phyloP scores from a whole-genome alignment of 2,113 vertebrate species.

The Channa argus region DNA sequence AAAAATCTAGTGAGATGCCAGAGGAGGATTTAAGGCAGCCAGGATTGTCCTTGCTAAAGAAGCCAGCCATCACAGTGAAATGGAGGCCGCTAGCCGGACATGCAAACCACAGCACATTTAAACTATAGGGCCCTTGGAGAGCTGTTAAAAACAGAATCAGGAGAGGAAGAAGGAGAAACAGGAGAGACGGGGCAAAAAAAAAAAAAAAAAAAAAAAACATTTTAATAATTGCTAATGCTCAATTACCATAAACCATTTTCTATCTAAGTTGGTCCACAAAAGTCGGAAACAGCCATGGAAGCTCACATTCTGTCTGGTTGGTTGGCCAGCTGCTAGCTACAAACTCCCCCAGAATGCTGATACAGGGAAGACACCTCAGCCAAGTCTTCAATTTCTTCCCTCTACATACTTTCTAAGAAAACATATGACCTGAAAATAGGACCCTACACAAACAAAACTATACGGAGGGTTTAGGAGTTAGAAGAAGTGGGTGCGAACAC shows the following conservation, averaged over 20 bases:
- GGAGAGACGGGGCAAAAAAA: constrained; percentile 19
- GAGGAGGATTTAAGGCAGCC: constrained; percentile 67
- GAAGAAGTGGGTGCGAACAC: too few relatives aligned
- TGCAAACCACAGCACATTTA: constrained; percentile 77
- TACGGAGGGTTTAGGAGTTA: constrained; percentile 6
- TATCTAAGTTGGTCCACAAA: constrained; percentile 56
- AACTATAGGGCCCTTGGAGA: constrained; percentile 73
- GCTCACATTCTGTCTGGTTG: constrained; percentile 34
- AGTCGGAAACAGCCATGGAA: constrained; percentile 61
- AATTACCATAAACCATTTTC: constrained; percentile 75
- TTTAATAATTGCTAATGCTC: constrained; percentile 69
- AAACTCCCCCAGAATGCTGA: constrained; percentile 39
- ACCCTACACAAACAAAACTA: constrained; percentile 41
- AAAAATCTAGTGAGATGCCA: constrained; percentile 59
- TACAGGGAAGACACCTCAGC: constrained; percentile 37
- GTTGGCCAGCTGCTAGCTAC: constrained; percentile 14
- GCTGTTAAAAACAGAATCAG: constrained; percentile 68
- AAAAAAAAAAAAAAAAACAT: constrained; percentile 48
- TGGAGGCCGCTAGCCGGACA: constrained; percentile 56
- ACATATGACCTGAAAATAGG: constrained; percentile 51
- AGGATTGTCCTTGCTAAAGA: constrained; percentile 64
- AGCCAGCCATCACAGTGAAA: constrained; percentile 53
- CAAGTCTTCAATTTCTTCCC: constrained; percentile 37
- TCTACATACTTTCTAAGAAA: constrained; percentile 52
- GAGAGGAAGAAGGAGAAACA: constrained; percentile 33